Conservation (phyloP, 2,113 vertebrate genomes). For the Passer domesticus region DNA sequence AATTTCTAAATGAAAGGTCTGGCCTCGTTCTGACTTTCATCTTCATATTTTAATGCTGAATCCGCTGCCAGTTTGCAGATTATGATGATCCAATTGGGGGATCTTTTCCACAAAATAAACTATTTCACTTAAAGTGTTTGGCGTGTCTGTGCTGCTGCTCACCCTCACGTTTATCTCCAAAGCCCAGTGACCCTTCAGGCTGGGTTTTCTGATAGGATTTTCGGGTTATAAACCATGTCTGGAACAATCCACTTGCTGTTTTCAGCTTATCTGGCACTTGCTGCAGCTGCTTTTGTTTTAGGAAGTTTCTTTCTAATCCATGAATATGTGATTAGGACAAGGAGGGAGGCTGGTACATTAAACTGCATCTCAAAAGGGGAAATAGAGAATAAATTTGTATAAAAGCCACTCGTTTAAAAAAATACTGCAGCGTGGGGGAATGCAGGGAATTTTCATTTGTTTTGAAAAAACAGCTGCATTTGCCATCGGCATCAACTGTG, state of each 20-base stretch:
- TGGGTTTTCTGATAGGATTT: slow-evolving; percentile 22
- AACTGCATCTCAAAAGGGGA: not conserved
- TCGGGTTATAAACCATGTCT: not conserved
- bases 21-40: not conserved
- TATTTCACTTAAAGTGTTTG: not conserved
- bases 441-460: not conserved
- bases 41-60: not conserved
- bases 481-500: not conserved
- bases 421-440: accelerated
- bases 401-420: not conserved
- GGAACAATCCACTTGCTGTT: not conserved
- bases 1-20: not conserved
- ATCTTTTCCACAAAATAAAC: not conserved
- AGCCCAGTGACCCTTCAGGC: not conserved
- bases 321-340: not conserved
- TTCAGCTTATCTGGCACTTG: not conserved
- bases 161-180: not conserved
- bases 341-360: not conserved
- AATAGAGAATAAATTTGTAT: not conserved
- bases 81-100: not conserved
- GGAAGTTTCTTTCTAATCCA: not conserved
- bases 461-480: not conserved
- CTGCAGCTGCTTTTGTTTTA: not conserved
- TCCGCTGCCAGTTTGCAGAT: not conserved
- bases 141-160: not conserved